Conservation (phyloP, 2,888 invertebrate genomes). For the Meiosimyza platycephala region DNA sequence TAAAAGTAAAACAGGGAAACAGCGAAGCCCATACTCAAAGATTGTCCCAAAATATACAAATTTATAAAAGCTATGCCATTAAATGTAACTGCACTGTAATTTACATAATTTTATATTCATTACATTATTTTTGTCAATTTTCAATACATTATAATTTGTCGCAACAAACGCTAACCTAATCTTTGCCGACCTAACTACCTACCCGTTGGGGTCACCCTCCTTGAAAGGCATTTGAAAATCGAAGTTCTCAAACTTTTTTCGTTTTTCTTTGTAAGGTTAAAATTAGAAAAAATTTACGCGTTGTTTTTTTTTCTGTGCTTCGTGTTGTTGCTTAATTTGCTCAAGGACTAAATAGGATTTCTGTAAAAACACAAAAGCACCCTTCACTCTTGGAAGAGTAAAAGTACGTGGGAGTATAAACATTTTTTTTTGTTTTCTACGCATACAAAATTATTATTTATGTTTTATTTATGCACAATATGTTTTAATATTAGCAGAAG, state of each 20-base stretch:
- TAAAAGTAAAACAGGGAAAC: slow-evolving; percentile 5
- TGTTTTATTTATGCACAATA: slow-evolving; percentile 62
- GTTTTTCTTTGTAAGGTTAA: slow-evolving; percentile 30
- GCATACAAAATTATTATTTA: slow-evolving; percentile 51
- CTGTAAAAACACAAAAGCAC: not conserved
- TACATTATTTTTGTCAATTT: slow-evolving; percentile 65
- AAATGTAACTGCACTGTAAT: slow-evolving; percentile 64
- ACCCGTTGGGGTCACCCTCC: not conserved
- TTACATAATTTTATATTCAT: slow-evolving; percentile 66
- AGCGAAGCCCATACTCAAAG: slow-evolving; percentile 6
- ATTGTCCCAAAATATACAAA: not conserved
- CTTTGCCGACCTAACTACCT: not conserved
- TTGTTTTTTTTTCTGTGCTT: slow-evolving; percentile 30
- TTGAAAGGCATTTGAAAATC: not conserved
- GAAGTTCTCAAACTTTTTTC: slow-evolving; percentile 8
- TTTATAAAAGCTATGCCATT: slow-evolving; percentile 56
- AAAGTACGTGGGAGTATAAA: not conserved
- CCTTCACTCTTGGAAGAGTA: slow-evolving; percentile 23
- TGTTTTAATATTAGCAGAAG: slow-evolving; percentile 50
- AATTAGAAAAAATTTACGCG: slow-evolving; percentile 49
- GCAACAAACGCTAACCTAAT: slow-evolving; percentile 9
- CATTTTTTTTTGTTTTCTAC: slow-evolving; percentile 22
- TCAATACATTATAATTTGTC: slow-evolving; percentile 59
- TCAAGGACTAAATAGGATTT: slow-evolving; percentile 58
- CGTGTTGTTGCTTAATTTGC: slow-evolving; percentile 51